Evolutionary conservation across 2,113 vertebrate species (phyloP).

Genomic region (Peromyscus leucopus): DNA sequence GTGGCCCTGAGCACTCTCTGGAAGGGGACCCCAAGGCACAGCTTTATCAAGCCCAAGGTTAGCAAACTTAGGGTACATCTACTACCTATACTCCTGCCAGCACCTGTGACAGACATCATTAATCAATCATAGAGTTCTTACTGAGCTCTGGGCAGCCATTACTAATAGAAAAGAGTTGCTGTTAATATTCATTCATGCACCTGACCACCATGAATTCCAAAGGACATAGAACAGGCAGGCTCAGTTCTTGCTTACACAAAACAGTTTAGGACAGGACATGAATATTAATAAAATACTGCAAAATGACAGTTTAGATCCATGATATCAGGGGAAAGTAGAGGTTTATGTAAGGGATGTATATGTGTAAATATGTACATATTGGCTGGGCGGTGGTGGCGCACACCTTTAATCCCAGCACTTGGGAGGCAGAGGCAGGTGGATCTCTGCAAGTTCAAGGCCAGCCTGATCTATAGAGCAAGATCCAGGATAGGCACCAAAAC

Average conservation of each 20-base stretch:
- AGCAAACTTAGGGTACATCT: neutral
- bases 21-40: neutral
- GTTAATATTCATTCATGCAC: constrained; percentile 19
- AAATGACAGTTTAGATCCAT: neutral
- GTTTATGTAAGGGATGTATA: neutral
- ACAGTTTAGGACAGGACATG: neutral
- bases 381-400: too few species aligned
- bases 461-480: too few species aligned
- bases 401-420: too few species aligned
- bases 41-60: neutral
- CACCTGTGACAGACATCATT: constrained; percentile 65
- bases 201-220: constrained; percentile 14
- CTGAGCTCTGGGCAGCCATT: constrained; percentile 35
- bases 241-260: constrained; percentile 5
- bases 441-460: too few species aligned
- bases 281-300: constrained; percentile 37
- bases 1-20: constrained; percentile 36
- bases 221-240: neutral
- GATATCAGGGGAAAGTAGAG: neutral
- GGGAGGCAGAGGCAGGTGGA: too few species aligned
- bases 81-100: neutral
- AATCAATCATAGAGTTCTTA: constrained; percentile 64
- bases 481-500: too few species aligned
- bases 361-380: neutral
- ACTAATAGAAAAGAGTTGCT: constrained; percentile 38